Evolutionary conservation across 2,888 invertebrate genomes (phyloP).

Genomic region (Philaethria dido): DNA sequence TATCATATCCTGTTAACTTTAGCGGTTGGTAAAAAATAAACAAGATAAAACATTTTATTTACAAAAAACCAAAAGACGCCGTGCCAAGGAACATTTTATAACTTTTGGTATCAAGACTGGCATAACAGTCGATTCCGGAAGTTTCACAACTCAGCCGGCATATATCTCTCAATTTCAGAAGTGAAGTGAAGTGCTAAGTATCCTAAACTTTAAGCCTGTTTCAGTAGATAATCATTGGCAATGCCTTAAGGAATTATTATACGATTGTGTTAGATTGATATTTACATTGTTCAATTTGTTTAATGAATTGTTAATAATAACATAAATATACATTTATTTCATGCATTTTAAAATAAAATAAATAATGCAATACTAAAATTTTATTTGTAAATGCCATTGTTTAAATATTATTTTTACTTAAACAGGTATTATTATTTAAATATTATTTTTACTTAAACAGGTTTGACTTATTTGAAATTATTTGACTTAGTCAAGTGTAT

Average conservation of each 20-base stretch:
- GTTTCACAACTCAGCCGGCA: constrained; percentile 21
- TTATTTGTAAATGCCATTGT: too few relatives aligned
- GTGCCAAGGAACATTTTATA: constrained; percentile 10
- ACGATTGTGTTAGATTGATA: background rate
- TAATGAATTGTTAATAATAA: background rate
- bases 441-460: too few relatives aligned
- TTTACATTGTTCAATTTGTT: background rate
- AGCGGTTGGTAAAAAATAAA: constrained; percentile 7
- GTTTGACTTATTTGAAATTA: too few relatives aligned
- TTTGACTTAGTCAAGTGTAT: too few relatives aligned
- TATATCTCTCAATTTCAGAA: constrained; percentile 24
- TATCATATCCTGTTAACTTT: too few relatives aligned
- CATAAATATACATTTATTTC: too few relatives aligned
- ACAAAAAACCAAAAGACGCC: background rate
- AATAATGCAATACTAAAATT: too few relatives aligned
- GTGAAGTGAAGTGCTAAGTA: constrained; percentile 22
- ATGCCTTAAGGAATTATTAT: constrained; percentile 7
- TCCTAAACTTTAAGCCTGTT: constrained; percentile 16
- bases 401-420: too few relatives aligned
- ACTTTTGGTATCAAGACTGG: constrained; percentile 17
- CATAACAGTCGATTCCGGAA: constrained; percentile 21
- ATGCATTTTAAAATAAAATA: too few relatives aligned
- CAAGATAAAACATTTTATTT: background rate
- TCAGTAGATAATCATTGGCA: constrained; percentile 20
- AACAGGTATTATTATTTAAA: too few relatives aligned